Base-by-base conservation (phyloP, 1,140 invertebrate genomes). In the Ceratosolen fusciceps region DNA sequence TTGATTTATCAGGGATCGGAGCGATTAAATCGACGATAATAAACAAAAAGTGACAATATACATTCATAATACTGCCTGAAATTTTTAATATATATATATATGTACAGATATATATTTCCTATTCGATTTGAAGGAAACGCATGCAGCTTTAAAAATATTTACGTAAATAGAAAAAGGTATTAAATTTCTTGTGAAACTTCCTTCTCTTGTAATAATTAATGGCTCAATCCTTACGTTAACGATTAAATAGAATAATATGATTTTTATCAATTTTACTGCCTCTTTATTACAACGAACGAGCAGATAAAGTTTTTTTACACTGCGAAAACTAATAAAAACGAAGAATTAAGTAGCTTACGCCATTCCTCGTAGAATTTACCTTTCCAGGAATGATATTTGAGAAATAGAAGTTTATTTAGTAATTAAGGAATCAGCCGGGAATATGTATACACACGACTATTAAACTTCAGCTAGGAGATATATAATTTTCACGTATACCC, bases 171-270 rank as follows among this genome's bases (percentile, higher is more conserved):
- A 43, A 58, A 58, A 58, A 58, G 10, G 19, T 58, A 58, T 58
- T 12, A 58, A 24, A n/a, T 58, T 29, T 26, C 12, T 58, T 58
- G 26, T 58, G 54, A 58, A 58, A 58, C 7, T 58, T 1, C 5
- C 26, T 24, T n/a, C 24, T n/a, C 5, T 58, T 58, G 2, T 26
- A 58, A 58, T 26, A 58, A 26, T 58, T 26, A 58, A 58, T 58
- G 54, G 24, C 54, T 58, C 54, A 58, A 58, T 58, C 24, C 10
- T 58, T 26, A 29, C 1, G 24, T 26, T n/a, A 58, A 26, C 24
- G n/a, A 58, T 58, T 26, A 58, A 58, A 58, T 58, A 58, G 24
- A 58, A 58, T 58, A 58, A 26, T 58, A 58, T 58, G 54, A 58
- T 58, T 26, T 58, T 58, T 58, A 58, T 58, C 54, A n/a, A 58